A percentile compares a stretch with the other conserved stretches of the same genome.
phyloP scores from a whole-genome alignment of 2,113 vertebrate genomes.

The Corapipo altera region DNA sequence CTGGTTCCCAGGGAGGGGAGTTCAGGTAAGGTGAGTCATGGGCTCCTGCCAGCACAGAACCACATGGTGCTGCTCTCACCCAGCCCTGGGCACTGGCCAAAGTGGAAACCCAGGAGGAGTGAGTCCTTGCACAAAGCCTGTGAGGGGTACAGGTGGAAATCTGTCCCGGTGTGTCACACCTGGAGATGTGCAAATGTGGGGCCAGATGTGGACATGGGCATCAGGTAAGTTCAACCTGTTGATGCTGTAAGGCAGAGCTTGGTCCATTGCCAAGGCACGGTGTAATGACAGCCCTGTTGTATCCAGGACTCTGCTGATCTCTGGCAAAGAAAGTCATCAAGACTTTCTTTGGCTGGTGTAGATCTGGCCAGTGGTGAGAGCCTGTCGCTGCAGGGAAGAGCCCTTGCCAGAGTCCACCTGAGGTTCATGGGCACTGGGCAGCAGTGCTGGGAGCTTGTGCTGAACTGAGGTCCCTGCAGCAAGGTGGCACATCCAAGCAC shows the following conservation, averaged over 20 bases:
- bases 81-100: background rate
- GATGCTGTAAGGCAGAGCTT: background rate
- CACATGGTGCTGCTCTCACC: background rate
- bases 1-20: background rate
- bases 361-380: background rate
- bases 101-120: background rate
- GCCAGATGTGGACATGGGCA: background rate
- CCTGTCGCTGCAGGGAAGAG: background rate
- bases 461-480: background rate
- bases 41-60: background rate
- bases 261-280: background rate
- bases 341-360: background rate
- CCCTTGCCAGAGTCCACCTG: background rate
- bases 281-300: background rate
- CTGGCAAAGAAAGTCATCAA: background rate
- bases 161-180: background rate
- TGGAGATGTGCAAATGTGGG: background rate
- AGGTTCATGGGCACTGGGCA: background rate
- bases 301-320: background rate
- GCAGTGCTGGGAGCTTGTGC: rapidly evolving
- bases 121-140: background rate
- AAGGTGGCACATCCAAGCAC: background rate
- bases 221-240: background rate
- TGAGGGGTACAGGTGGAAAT: background rate
- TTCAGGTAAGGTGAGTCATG: rapidly evolving